Base-by-base conservation (phyloP, 2,888 invertebrate species). In the Sturmia bella region DNA sequence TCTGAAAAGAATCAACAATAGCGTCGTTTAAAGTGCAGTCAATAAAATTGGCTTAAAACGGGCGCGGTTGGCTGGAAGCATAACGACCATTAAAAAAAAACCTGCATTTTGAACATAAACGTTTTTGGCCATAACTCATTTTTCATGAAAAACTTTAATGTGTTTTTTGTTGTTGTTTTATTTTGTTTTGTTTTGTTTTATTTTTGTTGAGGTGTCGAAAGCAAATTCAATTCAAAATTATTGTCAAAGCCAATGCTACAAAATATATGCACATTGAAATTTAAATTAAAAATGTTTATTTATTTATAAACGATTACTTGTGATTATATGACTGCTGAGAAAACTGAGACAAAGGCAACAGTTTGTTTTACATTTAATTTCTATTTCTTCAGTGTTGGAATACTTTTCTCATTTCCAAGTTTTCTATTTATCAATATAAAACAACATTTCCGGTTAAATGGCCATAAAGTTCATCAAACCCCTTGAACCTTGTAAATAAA, bases 241-340 rank as follows among this genome's bases (percentile, higher is more conserved):
- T 82, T 82, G 78, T 78, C 82, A 82, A 82, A 82, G 78, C 74
- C 82, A 82, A 78, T 82, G 82, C 66, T 82, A 69, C 61, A 41
- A 45, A 19, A 41, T 48, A 41, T 27, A 19, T 66, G 24, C 50
- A 39, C 11, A 15, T 17, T 27, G n/a, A 12, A 45, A 24, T 50
- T 43, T 7, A 3, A 21, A 17, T 19, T 9, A 3, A 32, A 37
- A 27, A 27, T n/a, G n/a, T n/a, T n/a, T n/a, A 17, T 15, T 2
- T 57, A n/a, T 57, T 70, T 19, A 39, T 15, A 50, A 72, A 48
- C 57, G 37, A 48, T 69, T 69, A 21, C 21, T 50, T 37, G 15
- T 48, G 21, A 50, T 37, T 57, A n/a, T 32, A n/a, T 41, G 17
- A 19, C 24, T 45, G 32, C 37, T 45, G 19, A 45, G 45, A 56